These are phyloP conservation scores for Pterophyllum scalare DNA, from an alignment of 2,113 vertebrate genomes.

Conservation along the genomic window DNA sequence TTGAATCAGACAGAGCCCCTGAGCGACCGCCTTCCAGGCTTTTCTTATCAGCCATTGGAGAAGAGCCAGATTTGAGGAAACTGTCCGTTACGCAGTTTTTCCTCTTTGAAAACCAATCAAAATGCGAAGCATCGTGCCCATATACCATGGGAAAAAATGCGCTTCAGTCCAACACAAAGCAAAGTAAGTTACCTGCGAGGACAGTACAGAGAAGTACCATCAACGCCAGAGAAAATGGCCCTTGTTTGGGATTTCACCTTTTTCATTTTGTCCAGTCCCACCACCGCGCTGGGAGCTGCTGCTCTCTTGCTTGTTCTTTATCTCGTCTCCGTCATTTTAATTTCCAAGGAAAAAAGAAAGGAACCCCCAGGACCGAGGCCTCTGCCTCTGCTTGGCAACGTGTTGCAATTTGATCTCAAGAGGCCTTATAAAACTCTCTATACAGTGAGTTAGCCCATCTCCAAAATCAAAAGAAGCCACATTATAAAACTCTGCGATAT, in stretches of 20 bases:
- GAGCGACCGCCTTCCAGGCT: too few relatives aligned
- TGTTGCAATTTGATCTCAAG: constrained; percentile 73
- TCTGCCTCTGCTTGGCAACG: constrained; percentile 74
- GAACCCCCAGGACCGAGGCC: constrained; percentile 75
- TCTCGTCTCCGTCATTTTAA: constrained; percentile 16
- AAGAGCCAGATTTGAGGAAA: too few relatives aligned
- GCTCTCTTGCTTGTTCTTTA: constrained; percentile 54
- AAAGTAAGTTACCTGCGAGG: too few relatives aligned
- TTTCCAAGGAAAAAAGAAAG: background rate
- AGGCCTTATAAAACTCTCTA: constrained; percentile 58
- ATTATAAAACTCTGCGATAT: background rate
- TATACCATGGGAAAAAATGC: too few relatives aligned
- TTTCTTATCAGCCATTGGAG: too few relatives aligned
- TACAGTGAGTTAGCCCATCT: constrained; percentile 35
- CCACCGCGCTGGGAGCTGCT: constrained; percentile 41
- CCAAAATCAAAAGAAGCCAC: background rate
- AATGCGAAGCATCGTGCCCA: too few relatives aligned
- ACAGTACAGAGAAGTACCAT: background rate
- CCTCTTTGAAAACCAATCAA: too few relatives aligned
- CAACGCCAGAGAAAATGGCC: constrained; percentile 38
- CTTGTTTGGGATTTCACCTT: constrained; percentile 32
- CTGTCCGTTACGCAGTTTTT: too few relatives aligned
- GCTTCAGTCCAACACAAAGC: too few relatives aligned
- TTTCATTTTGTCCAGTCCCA: constrained; percentile 6
- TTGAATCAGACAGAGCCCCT: too few relatives aligned